phyloP scores from a whole-genome alignment of 1,140 invertebrate genomes.

The Patella vulgata region DNA sequence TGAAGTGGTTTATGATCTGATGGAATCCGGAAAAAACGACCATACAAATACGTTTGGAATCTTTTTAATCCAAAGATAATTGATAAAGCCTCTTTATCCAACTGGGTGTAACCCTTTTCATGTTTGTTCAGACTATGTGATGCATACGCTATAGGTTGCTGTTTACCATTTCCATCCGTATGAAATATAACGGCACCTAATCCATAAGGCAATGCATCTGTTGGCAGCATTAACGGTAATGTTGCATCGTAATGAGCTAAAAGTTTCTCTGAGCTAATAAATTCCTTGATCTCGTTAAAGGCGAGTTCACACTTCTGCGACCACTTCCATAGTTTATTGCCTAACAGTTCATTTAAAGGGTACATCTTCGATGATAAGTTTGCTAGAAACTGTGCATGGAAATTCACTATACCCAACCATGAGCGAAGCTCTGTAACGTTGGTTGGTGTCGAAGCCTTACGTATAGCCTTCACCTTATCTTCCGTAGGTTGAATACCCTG shows the following conservation, averaged over 20 bases:
- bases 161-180: too few species aligned
- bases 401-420: too few species aligned
- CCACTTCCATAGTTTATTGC: too few species aligned
- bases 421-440: too few species aligned
- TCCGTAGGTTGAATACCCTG: neutral
- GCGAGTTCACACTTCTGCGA: constrained; percentile 11
- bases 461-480: neutral
- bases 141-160: constrained; percentile 67
- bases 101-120: constrained; percentile 69
- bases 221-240: constrained; percentile 48
- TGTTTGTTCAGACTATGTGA: constrained; percentile 62
- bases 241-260: constrained; percentile 24
- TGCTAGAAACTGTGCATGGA: too few species aligned
- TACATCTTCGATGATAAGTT: constrained; percentile 19
- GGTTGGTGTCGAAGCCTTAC: neutral
- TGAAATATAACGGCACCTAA: too few species aligned
- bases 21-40: too few species aligned
- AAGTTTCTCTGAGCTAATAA: constrained; percentile 24
- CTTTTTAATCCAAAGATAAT: too few species aligned
- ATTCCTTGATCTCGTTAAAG: constrained; percentile 21
- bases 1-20: too few species aligned
- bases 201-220: constrained; percentile 68
- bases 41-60: too few species aligned
- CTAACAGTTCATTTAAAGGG: constrained; percentile 25
- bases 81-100: too few species aligned